phyloP scores from a whole-genome alignment of 2,888 invertebrate species.

The Galerucella calmariensis region DNA sequence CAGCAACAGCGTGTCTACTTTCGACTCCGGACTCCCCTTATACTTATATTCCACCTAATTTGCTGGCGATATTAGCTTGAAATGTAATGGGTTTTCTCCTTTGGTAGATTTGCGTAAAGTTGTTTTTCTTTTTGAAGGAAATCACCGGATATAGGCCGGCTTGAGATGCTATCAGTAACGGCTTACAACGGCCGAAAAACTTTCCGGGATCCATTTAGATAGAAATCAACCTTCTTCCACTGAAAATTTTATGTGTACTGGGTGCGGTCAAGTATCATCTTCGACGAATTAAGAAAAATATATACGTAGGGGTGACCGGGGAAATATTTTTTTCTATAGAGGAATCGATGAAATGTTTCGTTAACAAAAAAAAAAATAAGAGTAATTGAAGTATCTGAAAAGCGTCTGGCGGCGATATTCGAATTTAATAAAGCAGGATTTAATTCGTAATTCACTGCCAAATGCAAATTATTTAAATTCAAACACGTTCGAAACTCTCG shows the following conservation, averaged over 20 bases:
- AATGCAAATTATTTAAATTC: slow-evolving; percentile 56
- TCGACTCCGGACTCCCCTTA: slow-evolving; percentile 18
- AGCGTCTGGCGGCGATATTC: slow-evolving; percentile 27
- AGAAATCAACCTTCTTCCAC: slow-evolving; percentile 53
- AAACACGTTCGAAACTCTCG: slow-evolving; percentile 43
- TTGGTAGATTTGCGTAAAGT: slow-evolving; percentile 54
- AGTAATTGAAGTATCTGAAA: slow-evolving; percentile 24
- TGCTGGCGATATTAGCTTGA: slow-evolving; percentile 40
- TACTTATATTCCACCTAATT: slow-evolving; percentile 35
- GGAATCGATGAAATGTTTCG: neutral
- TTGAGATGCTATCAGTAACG: slow-evolving; percentile 53
- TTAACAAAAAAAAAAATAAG: slow-evolving; percentile 29
- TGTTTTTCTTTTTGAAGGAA: slow-evolving; percentile 56
- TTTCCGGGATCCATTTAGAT: slow-evolving; percentile 58
- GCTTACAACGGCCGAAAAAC: slow-evolving; percentile 54
- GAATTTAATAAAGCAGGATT: slow-evolving; percentile 44
- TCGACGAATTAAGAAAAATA: slow-evolving; percentile 52
- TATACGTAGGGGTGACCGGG: slow-evolving; percentile 21
- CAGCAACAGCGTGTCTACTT: slow-evolving; percentile 1
- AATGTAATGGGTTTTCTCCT: slow-evolving; percentile 57
- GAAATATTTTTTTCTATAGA: neutral
- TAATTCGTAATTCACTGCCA: slow-evolving; percentile 51
- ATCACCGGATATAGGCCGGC: slow-evolving; percentile 46
- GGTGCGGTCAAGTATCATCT: slow-evolving; percentile 54
- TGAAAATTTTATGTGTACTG: slow-evolving; percentile 53